A percentile compares a stretch with the other conserved stretches of the same genome.
Evolutionary conservation across 1,140 invertebrate genomes (phyloP).

Genomic region (Oedothorax gibbosus): DNA sequence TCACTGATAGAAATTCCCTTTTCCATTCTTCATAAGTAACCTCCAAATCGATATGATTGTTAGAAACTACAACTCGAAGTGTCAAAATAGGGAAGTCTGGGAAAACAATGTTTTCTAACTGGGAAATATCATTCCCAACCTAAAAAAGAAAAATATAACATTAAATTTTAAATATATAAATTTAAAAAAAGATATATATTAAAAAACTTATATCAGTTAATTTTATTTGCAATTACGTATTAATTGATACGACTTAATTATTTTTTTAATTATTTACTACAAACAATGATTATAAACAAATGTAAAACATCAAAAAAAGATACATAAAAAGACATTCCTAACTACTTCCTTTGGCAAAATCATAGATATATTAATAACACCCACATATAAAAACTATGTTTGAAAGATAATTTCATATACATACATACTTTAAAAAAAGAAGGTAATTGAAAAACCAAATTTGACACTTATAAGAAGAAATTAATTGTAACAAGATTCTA

Average conservation of each 20-base stretch:
- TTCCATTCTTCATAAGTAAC: constrained; percentile 44
- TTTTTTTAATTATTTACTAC: no score
- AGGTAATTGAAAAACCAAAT: no score
- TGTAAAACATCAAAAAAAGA: no score
- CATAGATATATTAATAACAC: background rate
- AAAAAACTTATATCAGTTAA: background rate
- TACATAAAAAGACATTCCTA: no score
- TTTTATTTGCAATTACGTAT: no score
- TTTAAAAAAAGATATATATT: no score
- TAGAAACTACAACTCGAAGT: constrained; percentile 22
- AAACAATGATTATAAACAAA: no score
- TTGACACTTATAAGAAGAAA: background rate
- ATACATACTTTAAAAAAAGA: background rate
- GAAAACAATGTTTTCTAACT: constrained; percentile 18
- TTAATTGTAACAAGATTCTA: background rate
- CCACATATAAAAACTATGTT: background rate
- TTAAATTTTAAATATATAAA: no score
- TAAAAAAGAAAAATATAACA: constrained; percentile 14
- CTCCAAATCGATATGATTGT: constrained; percentile 6
- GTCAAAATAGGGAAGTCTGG: constrained; percentile 43
- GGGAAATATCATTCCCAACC: constrained; percentile 48
- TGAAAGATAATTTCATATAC: no score
- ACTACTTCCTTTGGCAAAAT: background rate
- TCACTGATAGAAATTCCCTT: constrained; percentile 33
- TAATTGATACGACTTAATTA: background rate